phyloP scores from a whole-genome alignment of 1,140 invertebrate genomes.

The Solenopsis invicta region DNA sequence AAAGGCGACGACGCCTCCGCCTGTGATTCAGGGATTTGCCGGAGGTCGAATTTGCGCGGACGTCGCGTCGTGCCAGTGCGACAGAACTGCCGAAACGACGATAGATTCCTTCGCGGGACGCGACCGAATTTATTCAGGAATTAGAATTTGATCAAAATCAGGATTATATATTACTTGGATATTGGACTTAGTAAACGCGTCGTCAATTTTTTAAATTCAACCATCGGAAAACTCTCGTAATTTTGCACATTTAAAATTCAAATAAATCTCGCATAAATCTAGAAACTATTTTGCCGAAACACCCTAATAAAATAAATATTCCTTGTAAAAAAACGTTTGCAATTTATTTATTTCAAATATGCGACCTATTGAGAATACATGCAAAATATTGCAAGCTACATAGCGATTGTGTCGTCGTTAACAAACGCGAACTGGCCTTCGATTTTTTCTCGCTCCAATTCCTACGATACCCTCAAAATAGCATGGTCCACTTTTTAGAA shows the following conservation, averaged over 20 bases:
- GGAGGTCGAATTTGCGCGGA: constrained; percentile 43
- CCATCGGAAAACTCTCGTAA: neutral
- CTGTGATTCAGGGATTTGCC: constrained; percentile 65
- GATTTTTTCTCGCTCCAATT: constrained; percentile 66
- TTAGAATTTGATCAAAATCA: constrained; percentile 48
- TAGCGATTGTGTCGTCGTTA: neutral
- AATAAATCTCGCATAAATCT: neutral
- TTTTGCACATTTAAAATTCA: neutral
- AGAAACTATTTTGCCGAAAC: neutral
- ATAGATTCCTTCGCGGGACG: constrained; percentile 20
- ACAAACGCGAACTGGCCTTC: constrained; percentile 20
- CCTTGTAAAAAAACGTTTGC: neutral
- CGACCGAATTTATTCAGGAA: constrained; percentile 22
- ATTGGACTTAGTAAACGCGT: neutral
- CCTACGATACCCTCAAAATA: constrained; percentile 23
- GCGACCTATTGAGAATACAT: neutral
- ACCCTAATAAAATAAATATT: neutral
- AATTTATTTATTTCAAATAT: constrained; percentile 16
- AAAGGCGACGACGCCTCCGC: constrained; percentile 54
- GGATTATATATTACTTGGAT: constrained; percentile 23
- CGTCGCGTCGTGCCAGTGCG: neutral
- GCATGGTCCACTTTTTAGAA: neutral
- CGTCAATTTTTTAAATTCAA: neutral
- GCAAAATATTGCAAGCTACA: constrained; percentile 5
- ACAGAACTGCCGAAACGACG: constrained; percentile 41